Conservation (phyloP, 2,888 invertebrate genomes). For the Dryobotodes eremita region DNA sequence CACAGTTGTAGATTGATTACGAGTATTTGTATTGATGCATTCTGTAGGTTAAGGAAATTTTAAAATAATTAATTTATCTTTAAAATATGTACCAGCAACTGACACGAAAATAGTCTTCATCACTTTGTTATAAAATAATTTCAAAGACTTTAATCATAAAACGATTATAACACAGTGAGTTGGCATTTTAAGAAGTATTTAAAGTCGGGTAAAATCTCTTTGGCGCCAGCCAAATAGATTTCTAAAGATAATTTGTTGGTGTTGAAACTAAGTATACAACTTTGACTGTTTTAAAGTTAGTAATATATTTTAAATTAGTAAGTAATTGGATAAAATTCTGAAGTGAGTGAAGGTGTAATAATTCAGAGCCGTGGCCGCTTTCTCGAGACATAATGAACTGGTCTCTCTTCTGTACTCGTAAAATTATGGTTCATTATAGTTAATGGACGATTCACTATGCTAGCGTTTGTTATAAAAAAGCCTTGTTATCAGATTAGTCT, state of each 20-base stretch:
- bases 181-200: slow-evolving; percentile 63
- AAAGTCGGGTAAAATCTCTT: slow-evolving; percentile 46
- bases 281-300: slow-evolving; percentile 4
- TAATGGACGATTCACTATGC: slow-evolving; percentile 23
- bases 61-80: neutral
- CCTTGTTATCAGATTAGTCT: slow-evolving; percentile 11
- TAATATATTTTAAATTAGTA: slow-evolving; percentile 34
- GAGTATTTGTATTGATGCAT: neutral
- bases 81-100: slow-evolving; percentile 16
- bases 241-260: slow-evolving; percentile 40
- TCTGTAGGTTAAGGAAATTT: neutral
- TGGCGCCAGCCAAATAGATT: slow-evolving; percentile 35
- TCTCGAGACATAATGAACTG: slow-evolving; percentile 38
- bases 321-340: slow-evolving; percentile 33
- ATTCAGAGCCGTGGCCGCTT: slow-evolving; percentile 2
- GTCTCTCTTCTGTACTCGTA: slow-evolving; percentile 1
- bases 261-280: slow-evolving; percentile 19
- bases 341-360: slow-evolving; percentile 20
- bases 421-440: slow-evolving; percentile 39
- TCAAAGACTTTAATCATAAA: slow-evolving; percentile 59
- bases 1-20: neutral
- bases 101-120: slow-evolving; percentile 17
- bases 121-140: slow-evolving; percentile 31
- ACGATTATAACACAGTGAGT: slow-evolving; percentile 67
- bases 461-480: slow-evolving; percentile 1